Evolutionary conservation across 2,888 invertebrate genomes (phyloP).

Genomic region (Limnephilus lunatus): DNA sequence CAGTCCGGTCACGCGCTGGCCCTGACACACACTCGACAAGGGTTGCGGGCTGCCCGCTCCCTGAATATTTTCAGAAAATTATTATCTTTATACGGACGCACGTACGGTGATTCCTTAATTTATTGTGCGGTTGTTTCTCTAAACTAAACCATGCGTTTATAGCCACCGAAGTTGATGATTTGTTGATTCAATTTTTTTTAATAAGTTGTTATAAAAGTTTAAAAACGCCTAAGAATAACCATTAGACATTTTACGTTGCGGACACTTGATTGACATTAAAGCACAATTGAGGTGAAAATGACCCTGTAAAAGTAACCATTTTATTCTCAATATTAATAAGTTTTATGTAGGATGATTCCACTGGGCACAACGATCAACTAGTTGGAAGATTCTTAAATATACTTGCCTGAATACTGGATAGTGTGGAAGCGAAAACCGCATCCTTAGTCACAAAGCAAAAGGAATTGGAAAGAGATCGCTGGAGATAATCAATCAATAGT

Average conservation of each 20-base stretch:
- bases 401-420: too few species aligned
- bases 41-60: slow-evolving; percentile 23
- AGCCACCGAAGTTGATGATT: not conserved
- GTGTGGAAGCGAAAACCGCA: too few species aligned
- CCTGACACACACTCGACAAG: slow-evolving; percentile 50
- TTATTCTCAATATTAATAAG: not conserved
- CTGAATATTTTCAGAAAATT: slow-evolving; percentile 49
- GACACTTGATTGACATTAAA: not conserved
- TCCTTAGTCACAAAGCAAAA: too few species aligned
- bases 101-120: slow-evolving; percentile 45
- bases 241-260: not conserved
- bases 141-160: slow-evolving; percentile 41
- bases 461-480: too few species aligned
- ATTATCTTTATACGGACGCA: slow-evolving; percentile 50
- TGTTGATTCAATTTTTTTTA: not conserved
- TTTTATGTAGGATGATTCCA: too few species aligned
- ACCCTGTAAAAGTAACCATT: not conserved
- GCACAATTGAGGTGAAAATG: not conserved
- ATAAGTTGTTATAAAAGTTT: not conserved
- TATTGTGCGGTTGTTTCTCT: slow-evolving; percentile 40
- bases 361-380: too few species aligned
- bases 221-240: not conserved
- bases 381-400: too few species aligned
- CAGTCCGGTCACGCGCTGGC: slow-evolving; percentile 31
- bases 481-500: too few species aligned